These are phyloP conservation scores for Euzophera pinguis DNA, from an alignment of 2,888 invertebrate genomes.

Conservation along the genomic window DNA sequence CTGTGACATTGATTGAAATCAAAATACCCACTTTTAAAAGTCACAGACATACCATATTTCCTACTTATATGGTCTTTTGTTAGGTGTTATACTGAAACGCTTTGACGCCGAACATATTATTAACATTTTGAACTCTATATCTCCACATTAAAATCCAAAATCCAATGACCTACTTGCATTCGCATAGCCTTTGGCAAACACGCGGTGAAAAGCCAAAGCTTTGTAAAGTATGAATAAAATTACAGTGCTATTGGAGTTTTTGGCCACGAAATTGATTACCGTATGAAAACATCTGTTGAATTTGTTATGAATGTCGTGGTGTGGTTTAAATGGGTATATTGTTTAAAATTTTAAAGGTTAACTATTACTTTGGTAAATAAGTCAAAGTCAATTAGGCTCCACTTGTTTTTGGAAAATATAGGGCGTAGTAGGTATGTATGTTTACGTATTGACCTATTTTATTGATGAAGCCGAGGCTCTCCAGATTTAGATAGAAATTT, in stretches of 20 bases:
- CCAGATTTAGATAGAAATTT: no score
- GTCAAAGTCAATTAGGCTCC: no score
- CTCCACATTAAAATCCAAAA: background rate
- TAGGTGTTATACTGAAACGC: slow-evolving; percentile 5
- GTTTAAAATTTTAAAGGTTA: background rate
- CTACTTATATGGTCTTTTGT: slow-evolving; percentile 5
- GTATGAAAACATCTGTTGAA: slow-evolving; percentile 1
- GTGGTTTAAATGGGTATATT: background rate
- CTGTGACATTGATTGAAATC: no score
- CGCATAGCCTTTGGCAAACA: background rate
- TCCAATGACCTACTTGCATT: background rate
- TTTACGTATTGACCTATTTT: no score
- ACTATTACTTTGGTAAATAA: no score
- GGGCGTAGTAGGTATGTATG: no score
- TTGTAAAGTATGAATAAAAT: slow-evolving; percentile 1
- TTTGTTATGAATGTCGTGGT: background rate
- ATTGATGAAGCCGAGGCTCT: no score
- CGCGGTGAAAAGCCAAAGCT: slow-evolving; percentile 2
- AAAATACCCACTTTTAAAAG: background rate
- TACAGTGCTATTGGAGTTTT: slow-evolving; percentile 15
- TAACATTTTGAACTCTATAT: background rate
- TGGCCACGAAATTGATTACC: slow-evolving; percentile 13
- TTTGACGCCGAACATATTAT: background rate
- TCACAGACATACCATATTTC: background rate
- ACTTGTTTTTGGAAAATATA: no score